Percentiles rank a stretch among this genome's conserved stretches.
Evolutionary conservation across 2,888 invertebrate species (phyloP).

Genomic region (Sminthurinus aureus): DNA sequence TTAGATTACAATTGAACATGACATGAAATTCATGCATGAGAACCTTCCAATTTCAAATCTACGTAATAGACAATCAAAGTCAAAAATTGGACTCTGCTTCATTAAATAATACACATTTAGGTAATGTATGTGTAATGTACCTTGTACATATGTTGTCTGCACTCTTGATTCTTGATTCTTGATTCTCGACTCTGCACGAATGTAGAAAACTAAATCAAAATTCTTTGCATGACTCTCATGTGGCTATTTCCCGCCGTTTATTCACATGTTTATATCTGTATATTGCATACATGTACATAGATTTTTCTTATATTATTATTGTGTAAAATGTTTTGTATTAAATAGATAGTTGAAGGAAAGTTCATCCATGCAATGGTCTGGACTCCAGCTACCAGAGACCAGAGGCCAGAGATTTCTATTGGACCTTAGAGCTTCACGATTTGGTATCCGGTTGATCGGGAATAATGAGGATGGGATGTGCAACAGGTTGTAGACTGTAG

Average conservation of each 20-base stretch:
- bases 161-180: not conserved
- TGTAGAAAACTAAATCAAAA: no score
- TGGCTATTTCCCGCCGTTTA: no score
- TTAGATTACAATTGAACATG: no score
- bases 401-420: no score
- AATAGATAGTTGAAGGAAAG: no score
- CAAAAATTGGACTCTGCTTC: no score
- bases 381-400: no score
- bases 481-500: not conserved
- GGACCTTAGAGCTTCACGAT: not conserved
- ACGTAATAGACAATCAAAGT: not conserved
- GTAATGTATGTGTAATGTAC: constrained; percentile 4
- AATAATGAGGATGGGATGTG: constrained; percentile 3
- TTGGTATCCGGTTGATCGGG: not conserved
- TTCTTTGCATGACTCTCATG: no score
- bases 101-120: not conserved
- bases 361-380: no score
- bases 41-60: not conserved
- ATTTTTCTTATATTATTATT: no score
- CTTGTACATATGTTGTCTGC: not conserved
- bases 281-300: not conserved
- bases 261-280: no score
- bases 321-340: no score
- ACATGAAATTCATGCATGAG: not conserved
- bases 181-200: not conserved